A percentile compares a stretch with the other conserved stretches of the same genome.
These are phyloP conservation scores for Chiloscyllium punctatum DNA, from an alignment of 2,797 vertebrate genomes.

Conservation along the genomic window DNA sequence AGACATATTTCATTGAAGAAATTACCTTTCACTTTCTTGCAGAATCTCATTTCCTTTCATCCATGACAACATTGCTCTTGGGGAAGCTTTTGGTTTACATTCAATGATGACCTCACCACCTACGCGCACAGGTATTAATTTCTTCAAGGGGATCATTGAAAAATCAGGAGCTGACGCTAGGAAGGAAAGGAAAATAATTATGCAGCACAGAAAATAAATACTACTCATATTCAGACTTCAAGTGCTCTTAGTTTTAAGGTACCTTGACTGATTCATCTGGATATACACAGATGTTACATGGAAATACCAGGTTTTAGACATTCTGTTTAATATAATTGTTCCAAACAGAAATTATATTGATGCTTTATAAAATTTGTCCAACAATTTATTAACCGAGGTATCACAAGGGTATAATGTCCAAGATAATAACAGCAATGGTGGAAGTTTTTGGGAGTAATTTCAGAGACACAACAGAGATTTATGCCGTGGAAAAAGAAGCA, in stretches of 20 bases:
- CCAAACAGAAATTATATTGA: not conserved
- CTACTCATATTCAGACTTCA: not conserved
- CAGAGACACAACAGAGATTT: too few species aligned
- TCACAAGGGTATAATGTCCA: not conserved
- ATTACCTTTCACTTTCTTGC: conserved; percentile 80
- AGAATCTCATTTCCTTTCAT: conserved; percentile 78
- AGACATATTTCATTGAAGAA: not conserved
- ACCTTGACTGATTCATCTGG: not conserved
- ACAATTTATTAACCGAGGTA: not conserved
- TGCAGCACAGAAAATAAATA: conserved; percentile 37
- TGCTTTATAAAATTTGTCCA: not conserved
- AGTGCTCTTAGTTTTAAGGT: not conserved
- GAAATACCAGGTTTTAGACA: not conserved
- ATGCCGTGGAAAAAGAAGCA: too few species aligned
- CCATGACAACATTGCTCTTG: conserved; percentile 79
- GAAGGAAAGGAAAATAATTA: conserved; percentile 46
- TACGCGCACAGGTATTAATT: conserved; percentile 75
- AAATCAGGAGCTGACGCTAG: conserved; percentile 86
- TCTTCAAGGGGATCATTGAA: conserved; percentile 76
- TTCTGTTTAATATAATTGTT: not conserved
- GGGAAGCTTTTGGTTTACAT: conserved; percentile 85
- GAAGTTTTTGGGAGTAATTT: too few species aligned
- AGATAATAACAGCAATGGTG: not conserved
- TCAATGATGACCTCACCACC: conserved; percentile 81
- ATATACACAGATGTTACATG: not conserved